Evolutionary conservation across 1,140 invertebrate species (phyloP).

Genomic region (Drosophila sulfurigaster): DNA sequence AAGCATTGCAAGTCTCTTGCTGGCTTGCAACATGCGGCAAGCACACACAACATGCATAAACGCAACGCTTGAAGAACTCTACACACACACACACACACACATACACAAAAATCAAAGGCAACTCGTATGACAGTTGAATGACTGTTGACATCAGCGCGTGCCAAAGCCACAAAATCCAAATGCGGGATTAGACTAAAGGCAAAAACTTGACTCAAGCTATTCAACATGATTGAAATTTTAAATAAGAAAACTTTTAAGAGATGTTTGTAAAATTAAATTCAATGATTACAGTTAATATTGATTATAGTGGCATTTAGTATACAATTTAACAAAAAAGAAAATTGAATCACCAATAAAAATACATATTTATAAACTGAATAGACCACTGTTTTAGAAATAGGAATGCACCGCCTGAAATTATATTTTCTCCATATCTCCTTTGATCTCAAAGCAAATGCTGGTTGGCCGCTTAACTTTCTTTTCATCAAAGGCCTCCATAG

Average conservation of each 20-base stretch:
- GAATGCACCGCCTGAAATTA: background rate
- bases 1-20: slow-evolving; percentile 39
- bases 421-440: slow-evolving; percentile 47
- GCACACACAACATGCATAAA: slow-evolving; percentile 8
- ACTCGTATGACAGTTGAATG: slow-evolving; percentile 61
- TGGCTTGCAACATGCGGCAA: slow-evolving; percentile 64
- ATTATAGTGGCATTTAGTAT: background rate
- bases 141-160: slow-evolving; percentile 66
- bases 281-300: background rate
- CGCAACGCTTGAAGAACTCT: slow-evolving; percentile 52
- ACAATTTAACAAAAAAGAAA: background rate
- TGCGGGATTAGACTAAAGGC: slow-evolving; percentile 27
- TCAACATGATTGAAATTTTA: background rate
- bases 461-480: slow-evolving; percentile 27
- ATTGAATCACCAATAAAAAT: too few relatives aligned
- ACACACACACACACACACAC: background rate
- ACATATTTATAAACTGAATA: too few relatives aligned
- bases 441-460: slow-evolving; percentile 58
- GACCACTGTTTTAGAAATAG: background rate
- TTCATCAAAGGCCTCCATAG: slow-evolving; percentile 58
- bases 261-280: background rate
- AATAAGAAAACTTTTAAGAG: background rate
- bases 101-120: slow-evolving; percentile 41
- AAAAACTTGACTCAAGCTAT: slow-evolving; percentile 1
- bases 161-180: slow-evolving; percentile 52